A percentile compares a stretch with the other conserved stretches of the same genome.
Conservation (phyloP, 2,113 vertebrate species). For the Chamaetylas fuelleborni region DNA sequence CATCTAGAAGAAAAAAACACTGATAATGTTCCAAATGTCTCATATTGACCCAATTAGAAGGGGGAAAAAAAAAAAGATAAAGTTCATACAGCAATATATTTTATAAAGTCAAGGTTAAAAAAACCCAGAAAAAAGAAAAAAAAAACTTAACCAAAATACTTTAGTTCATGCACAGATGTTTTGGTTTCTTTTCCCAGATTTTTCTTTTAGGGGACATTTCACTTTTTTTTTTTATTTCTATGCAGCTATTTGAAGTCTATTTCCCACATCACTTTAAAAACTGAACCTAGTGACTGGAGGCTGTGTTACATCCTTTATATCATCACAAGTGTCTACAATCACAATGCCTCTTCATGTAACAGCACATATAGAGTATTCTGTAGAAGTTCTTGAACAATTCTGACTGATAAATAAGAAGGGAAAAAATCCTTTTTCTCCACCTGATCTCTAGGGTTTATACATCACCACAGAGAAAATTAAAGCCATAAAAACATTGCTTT, state of each 20-base stretch:
- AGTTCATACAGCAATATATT: background rate
- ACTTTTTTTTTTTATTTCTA: background rate
- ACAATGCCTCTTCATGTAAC: background rate
- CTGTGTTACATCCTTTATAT: background rate
- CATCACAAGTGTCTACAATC: background rate
- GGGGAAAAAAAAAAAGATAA: background rate
- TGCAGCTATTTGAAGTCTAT: background rate
- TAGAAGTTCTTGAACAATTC: background rate
- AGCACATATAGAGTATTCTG: background rate
- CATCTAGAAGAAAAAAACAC: background rate
- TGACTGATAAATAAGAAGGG: background rate
- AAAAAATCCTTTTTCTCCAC: background rate
- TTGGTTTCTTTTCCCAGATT: background rate
- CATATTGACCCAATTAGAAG: accelerated
- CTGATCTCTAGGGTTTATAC: background rate
- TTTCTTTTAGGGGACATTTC: background rate
- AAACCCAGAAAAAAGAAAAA: background rate
- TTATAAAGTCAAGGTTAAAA: background rate
- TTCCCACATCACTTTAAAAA: background rate
- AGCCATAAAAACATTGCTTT: background rate
- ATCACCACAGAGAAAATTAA: background rate
- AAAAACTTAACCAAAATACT: background rate
- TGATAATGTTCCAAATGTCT: background rate
- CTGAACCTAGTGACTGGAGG: background rate
- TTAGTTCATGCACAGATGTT: background rate